Conservation (phyloP, 1,140 invertebrate species). For the Metaphire vulgaris region DNA sequence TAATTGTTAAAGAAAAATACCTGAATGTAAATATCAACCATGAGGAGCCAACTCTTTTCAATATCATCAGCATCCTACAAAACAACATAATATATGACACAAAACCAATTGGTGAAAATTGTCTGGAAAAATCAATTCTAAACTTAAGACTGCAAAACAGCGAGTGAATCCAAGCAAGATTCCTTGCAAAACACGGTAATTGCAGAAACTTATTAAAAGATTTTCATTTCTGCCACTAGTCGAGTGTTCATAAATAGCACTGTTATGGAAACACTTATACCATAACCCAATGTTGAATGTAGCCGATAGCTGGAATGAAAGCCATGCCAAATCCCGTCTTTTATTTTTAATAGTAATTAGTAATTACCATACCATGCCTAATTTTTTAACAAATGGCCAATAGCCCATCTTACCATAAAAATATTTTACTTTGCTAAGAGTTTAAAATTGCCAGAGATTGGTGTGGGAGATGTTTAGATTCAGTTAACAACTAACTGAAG, state of each 20-base stretch:
- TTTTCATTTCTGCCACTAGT: too few relatives aligned
- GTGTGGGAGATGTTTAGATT: too few relatives aligned
- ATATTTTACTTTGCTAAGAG: neutral
- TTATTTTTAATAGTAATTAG: too few relatives aligned
- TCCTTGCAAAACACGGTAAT: neutral
- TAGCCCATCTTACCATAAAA: too few relatives aligned
- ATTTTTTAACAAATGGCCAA: too few relatives aligned
- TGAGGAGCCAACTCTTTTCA: slow-evolving; percentile 85
- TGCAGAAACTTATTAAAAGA: neutral
- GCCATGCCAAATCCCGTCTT: too few relatives aligned
- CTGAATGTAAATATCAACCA: slow-evolving; percentile 85
- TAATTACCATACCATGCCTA: too few relatives aligned
- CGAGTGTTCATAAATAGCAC: too few relatives aligned
- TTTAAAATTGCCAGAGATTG: neutral
- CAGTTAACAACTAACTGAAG: too few relatives aligned
- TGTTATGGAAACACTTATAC: too few relatives aligned
- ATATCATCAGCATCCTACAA: slow-evolving; percentile 80
- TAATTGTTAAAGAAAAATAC: slow-evolving; percentile 37
- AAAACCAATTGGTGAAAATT: neutral
- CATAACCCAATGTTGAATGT: too few relatives aligned
- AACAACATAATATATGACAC: slow-evolving; percentile 10
- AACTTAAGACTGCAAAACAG: neutral
- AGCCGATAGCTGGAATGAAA: too few relatives aligned
- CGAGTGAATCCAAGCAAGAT: neutral
- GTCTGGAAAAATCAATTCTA: neutral